phyloP scores from a whole-genome alignment of 2,888 invertebrate species.

The Alitta virens region DNA sequence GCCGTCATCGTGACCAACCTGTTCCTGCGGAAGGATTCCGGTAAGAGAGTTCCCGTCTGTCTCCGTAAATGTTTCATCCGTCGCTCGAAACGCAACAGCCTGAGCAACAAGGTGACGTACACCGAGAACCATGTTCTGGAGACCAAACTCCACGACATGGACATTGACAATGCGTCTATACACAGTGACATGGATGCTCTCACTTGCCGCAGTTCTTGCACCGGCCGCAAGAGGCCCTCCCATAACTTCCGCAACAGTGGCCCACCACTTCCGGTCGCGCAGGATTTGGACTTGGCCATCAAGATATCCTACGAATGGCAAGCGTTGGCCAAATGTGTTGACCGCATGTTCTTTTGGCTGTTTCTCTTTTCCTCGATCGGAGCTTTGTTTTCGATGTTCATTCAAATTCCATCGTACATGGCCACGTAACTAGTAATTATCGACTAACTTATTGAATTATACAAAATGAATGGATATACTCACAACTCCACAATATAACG shows the following conservation, averaged over 20 bases:
- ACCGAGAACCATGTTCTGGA: conserved; percentile 24
- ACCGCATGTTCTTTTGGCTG: conserved; percentile 36
- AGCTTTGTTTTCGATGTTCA: conserved; percentile 27
- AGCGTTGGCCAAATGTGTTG: conserved; percentile 29
- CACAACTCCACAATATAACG: no score
- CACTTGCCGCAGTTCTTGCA: conserved; percentile 13
- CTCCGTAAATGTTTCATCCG: conserved; percentile 19
- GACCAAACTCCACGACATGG: conserved; percentile 16
- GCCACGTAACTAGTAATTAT: conserved; percentile 4
- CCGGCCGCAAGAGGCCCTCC: neutral
- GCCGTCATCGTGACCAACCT: conserved; percentile 32
- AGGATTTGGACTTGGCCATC: conserved; percentile 12
- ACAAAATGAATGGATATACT: no score
- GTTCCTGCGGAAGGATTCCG: conserved; percentile 28
- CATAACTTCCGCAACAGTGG: neutral
- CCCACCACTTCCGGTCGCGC: conserved; percentile 1
- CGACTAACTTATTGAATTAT: no score
- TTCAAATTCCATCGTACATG: conserved; percentile 20
- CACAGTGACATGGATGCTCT: conserved; percentile 23
- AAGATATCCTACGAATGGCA: conserved; percentile 27
- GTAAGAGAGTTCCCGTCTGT: conserved; percentile 21
- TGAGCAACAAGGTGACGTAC: conserved; percentile 5
- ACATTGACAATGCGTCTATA: conserved; percentile 25
- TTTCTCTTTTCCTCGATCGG: conserved; percentile 28
- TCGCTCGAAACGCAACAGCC: conserved; percentile 7